A percentile compares a stretch with the other conserved stretches of the same genome.
These are phyloP conservation scores for Herpailurus yagouaroundi DNA, from an alignment of 2,113 vertebrate genomes.

Conservation along the genomic window DNA sequence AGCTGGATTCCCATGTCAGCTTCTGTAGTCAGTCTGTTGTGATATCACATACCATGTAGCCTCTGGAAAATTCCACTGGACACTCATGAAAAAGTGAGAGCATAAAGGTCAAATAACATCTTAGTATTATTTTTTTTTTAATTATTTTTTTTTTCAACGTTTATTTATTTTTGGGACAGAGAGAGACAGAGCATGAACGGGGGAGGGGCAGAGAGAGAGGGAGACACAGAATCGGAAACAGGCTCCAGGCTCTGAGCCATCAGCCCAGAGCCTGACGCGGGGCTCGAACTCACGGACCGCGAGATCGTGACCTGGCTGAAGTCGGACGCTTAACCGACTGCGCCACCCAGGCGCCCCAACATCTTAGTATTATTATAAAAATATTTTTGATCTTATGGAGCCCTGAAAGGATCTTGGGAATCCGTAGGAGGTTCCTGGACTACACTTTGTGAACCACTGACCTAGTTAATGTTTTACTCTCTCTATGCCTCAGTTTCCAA, in stretches of 20 bases:
- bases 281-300: no score
- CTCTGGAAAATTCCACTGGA: slow-evolving; percentile 19
- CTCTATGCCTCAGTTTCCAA: background rate
- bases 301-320: no score
- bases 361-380: background rate
- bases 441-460: background rate
- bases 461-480: background rate
- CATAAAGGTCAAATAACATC: background rate
- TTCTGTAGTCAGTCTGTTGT: background rate
- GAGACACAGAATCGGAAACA: no score
- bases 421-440: background rate
- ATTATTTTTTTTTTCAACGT: no score
- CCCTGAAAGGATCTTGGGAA: background rate
- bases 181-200: no score
- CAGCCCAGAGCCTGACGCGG: no score
- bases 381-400: background rate
- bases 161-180: no score
- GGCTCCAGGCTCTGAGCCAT: no score
- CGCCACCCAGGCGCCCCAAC: no score
- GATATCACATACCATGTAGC: background rate
- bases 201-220: no score
- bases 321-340: no score
- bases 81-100: background rate
- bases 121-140: background rate
- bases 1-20: background rate